Conservation (phyloP, 1,140 invertebrate species). For the Samia ricini region DNA sequence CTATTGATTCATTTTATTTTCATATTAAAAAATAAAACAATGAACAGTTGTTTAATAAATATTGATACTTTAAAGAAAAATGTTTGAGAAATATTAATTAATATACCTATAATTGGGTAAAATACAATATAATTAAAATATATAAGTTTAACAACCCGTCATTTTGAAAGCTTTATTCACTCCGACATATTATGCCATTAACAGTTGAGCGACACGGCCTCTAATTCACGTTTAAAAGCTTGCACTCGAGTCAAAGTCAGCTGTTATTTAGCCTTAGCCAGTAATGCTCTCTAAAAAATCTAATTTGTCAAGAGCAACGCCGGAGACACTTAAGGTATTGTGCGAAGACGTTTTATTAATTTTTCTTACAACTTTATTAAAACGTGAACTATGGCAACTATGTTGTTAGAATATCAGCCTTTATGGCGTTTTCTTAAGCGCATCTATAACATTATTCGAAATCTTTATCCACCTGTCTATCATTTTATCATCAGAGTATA, state of each 20-base stretch:
- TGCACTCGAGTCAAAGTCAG: constrained; percentile 74
- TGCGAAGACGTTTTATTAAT: background rate
- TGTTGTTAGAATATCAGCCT: background rate
- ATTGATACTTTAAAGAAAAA: too few species aligned
- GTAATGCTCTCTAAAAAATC: constrained; percentile 69
- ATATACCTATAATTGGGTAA: background rate
- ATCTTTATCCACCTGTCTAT: too few species aligned
- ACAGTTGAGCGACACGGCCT: constrained; percentile 65
- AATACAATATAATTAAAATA: background rate
- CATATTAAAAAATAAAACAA: too few species aligned
- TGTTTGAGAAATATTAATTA: too few species aligned
- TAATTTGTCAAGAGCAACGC: constrained; percentile 73
- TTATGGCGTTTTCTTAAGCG: too few species aligned
- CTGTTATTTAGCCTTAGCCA: constrained; percentile 73
- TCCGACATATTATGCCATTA: constrained; percentile 73
- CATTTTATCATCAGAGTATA: too few species aligned
- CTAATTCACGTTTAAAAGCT: constrained; percentile 75
- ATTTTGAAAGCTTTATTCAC: constrained; percentile 60
- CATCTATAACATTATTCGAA: too few species aligned
- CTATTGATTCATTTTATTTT: too few species aligned
- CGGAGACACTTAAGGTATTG: constrained; percentile 51
- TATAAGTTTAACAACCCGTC: constrained; percentile 27
- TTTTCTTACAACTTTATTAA: background rate
- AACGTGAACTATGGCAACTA: background rate
- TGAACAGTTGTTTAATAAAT: too few species aligned